phyloP scores from a whole-genome alignment of 2,888 invertebrate species.

The Melinopterus prodromus region DNA sequence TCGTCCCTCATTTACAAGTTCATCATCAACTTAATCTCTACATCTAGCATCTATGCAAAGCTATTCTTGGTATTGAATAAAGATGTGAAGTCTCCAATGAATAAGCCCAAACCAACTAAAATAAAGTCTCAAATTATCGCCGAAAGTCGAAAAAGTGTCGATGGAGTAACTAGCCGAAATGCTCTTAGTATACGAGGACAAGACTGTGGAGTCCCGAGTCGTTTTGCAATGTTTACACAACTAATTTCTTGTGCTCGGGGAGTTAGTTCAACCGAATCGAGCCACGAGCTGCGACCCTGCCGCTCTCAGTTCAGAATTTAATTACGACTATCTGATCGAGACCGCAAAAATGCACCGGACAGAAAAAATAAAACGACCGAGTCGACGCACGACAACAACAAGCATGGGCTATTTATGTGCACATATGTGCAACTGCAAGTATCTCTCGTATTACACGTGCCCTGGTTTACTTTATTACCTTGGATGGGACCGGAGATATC shows the following conservation, averaged over 20 bases:
- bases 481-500: background rate
- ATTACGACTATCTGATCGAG: constrained; percentile 25
- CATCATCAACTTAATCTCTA: no score
- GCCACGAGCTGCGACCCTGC: background rate
- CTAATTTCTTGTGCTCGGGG: constrained; percentile 18
- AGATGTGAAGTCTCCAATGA: no score
- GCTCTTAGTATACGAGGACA: background rate
- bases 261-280: background rate
- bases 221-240: constrained; percentile 16
- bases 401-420: background rate
- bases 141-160: background rate
- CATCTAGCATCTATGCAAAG: no score
- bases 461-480: background rate
- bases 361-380: background rate
- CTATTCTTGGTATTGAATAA: no score
- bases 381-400: background rate
- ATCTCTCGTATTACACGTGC: background rate
- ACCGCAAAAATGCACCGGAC: constrained; percentile 7
- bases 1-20: no score
- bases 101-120: no score
- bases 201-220: background rate
- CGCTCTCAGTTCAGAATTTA: constrained; percentile 17
- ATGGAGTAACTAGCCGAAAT: background rate
- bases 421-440: background rate
- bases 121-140: background rate